These are phyloP conservation scores for Stercorarius parasiticus DNA, from an alignment of 2,113 vertebrate species.

Conservation along the genomic window DNA sequence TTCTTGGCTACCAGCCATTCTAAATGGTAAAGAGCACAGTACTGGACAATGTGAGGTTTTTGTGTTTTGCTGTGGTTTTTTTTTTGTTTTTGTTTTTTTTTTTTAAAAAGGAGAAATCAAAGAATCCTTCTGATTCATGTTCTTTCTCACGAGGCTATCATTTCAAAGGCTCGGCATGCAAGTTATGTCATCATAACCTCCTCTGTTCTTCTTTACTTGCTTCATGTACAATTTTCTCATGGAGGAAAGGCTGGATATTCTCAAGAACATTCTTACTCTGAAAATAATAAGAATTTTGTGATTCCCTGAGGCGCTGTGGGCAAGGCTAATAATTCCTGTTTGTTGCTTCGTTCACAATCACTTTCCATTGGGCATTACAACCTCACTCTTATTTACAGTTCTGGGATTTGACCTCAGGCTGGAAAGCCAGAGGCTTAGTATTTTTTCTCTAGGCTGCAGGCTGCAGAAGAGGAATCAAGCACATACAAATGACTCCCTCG, in stretches of 20 bases:
- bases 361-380: not conserved
- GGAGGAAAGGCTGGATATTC: not conserved
- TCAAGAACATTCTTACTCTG: not conserved
- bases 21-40: not conserved
- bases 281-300: not conserved
- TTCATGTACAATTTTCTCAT: constrained; percentile 4
- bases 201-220: constrained; percentile 16
- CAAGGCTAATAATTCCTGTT: not conserved
- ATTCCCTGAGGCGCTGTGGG: not conserved
- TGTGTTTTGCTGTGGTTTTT: not conserved
- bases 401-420: not conserved
- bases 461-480: not conserved
- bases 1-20: constrained; percentile 7
- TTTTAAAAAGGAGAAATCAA: not conserved
- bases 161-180: constrained; percentile 36
- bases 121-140: constrained; percentile 22
- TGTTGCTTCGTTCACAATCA: not conserved
- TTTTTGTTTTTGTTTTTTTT: not conserved
- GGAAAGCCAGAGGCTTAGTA: not conserved
- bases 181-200: not conserved
- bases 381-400: not conserved
- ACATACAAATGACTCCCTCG: not conserved
- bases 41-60: not conserved
- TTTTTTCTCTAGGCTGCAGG: not conserved
- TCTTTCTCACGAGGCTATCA: constrained; percentile 19